phyloP scores from a whole-genome alignment of 2,797 vertebrate genomes.

The Melanotaenia boesemani region DNA sequence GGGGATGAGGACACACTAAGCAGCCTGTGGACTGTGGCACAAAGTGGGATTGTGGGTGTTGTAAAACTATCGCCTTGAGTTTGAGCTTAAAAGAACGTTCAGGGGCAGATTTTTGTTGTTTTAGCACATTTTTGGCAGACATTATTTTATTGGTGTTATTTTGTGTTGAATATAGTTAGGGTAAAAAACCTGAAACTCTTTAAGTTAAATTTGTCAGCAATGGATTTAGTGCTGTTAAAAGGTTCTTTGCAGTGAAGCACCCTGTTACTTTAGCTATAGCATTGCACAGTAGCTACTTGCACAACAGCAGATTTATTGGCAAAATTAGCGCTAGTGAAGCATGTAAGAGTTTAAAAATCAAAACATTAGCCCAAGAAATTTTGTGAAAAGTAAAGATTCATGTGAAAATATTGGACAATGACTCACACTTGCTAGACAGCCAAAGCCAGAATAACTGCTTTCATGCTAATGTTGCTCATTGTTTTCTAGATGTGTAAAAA shows the following conservation, averaged over 20 bases:
- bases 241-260: neutral
- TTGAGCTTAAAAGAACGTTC: neutral
- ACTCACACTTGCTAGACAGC: neutral
- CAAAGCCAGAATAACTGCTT: neutral
- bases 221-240: neutral
- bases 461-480: neutral
- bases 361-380: neutral
- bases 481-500: neutral
- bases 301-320: neutral
- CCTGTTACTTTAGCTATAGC: neutral
- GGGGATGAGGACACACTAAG: constrained; percentile 35
- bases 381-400: neutral
- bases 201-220: neutral
- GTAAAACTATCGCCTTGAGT: constrained; percentile 8
- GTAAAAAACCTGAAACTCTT: neutral
- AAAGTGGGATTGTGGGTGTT: constrained; percentile 6
- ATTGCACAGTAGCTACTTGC: neutral
- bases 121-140: neutral
- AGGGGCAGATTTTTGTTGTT: constrained; percentile 7
- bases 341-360: neutral
- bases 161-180: neutral
- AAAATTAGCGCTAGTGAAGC: constrained; percentile 1
- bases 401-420: neutral
- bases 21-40: neutral
- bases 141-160: constrained; percentile 6